Percentiles rank a stretch among this genome's conserved stretches.
Evolutionary conservation across 2,888 invertebrate genomes (phyloP).

Genomic region (Trissoscelio sp.): DNA sequence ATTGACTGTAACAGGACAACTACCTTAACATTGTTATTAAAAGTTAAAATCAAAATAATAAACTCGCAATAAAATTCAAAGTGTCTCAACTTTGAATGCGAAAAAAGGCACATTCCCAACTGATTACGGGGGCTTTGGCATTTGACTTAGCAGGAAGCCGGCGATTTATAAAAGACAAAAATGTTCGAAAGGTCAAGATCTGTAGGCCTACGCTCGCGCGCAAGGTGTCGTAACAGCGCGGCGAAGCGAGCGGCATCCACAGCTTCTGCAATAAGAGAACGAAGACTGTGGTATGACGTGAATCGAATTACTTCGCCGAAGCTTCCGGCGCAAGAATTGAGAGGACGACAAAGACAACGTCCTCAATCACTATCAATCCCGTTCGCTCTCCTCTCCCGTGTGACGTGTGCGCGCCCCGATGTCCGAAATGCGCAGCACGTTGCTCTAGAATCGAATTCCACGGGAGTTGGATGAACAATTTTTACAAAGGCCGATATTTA

Average conservation of each 20-base stretch:
- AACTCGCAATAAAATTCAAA: no score
- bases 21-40: no score
- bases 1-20: no score
- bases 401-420: slow-evolving; percentile 31
- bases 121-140: slow-evolving; percentile 51
- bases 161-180: slow-evolving; percentile 63
- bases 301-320: slow-evolving; percentile 61
- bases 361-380: slow-evolving; percentile 39
- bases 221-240: slow-evolving; percentile 58
- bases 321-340: slow-evolving; percentile 59
- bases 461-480: slow-evolving; percentile 37
- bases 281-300: slow-evolving; percentile 53
- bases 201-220: slow-evolving; percentile 53
- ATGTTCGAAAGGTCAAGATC: slow-evolving; percentile 66
- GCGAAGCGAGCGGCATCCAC: slow-evolving; percentile 50
- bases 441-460: slow-evolving; percentile 58
- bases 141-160: slow-evolving; percentile 54
- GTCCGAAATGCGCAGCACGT: slow-evolving; percentile 48
- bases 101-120: slow-evolving; percentile 49
- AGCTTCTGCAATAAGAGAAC: slow-evolving; percentile 58
- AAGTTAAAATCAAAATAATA: no score
- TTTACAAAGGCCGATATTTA: slow-evolving; percentile 41
- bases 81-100: no score
- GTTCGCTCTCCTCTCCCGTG: slow-evolving; percentile 12
- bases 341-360: slow-evolving; percentile 55